Conservation (phyloP, 2,888 invertebrate genomes). For the Ochropleura leucogaster region DNA sequence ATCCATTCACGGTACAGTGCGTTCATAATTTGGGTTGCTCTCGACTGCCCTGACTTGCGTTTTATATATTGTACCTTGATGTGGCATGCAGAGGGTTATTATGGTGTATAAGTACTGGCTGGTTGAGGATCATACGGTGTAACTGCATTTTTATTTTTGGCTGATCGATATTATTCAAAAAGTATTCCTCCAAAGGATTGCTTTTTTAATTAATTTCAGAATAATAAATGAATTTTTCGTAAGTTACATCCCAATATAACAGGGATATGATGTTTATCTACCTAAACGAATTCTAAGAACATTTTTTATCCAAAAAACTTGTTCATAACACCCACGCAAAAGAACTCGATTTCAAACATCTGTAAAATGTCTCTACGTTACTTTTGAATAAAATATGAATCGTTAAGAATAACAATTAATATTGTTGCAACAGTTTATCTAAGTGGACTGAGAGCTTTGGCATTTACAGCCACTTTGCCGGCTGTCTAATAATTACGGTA, state of each 20-base stretch:
- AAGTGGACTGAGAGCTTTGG: background rate
- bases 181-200: background rate
- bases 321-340: conserved; percentile 7
- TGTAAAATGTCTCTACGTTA: conserved; percentile 9
- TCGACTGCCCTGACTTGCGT: conserved; percentile 47
- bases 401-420: conserved; percentile 40
- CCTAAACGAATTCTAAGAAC: no score
- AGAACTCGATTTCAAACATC: background rate
- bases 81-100: conserved; percentile 17
- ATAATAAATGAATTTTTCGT: background rate
- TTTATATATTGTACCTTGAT: conserved; percentile 25
- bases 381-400: conserved; percentile 42
- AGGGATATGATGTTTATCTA: no score
- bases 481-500: conserved; percentile 64
- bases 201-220: background rate
- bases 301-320: no score
- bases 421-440: conserved; percentile 35
- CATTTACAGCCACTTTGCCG: conserved; percentile 43
- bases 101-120: background rate
- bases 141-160: background rate
- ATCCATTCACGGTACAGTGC: conserved; percentile 74
- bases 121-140: background rate
- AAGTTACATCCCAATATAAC: background rate
- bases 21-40: conserved; percentile 70
- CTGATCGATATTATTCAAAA: background rate